Base-by-base conservation (phyloP, 2,113 vertebrate genomes). In the Lepisosteus oculatus region DNA sequence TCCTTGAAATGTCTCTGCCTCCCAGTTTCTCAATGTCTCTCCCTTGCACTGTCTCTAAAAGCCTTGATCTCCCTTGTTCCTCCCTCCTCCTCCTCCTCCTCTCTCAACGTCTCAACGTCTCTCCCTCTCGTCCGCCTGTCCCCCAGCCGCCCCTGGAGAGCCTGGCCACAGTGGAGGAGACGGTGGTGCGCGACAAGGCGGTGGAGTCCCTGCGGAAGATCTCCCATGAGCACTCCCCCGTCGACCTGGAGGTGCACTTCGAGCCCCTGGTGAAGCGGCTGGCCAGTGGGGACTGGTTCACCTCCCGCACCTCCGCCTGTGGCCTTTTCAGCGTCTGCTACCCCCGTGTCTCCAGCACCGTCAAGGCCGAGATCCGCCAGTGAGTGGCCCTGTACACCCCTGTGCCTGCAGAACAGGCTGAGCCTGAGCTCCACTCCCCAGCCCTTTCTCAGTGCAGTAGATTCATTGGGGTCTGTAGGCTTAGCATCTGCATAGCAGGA, bases 241-340 rank as follows among this genome's bases (percentile, higher is more conserved):
- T 92, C 63, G 95, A 95, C 77, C 87, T 96, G 72, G 95, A 96
- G 84, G 95, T 94, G 63, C 94, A 96, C 72, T 96, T 96, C 84
- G 95, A 95, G 55, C 95, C 95, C n/a, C 85, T 96, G 86, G 93
- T 96, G 72, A 96, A 96, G 76, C 90, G 94, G 8, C 82, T 96
- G 68, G 94, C 95, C 13, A 94, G 95, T 54, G 95, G 95, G 29
- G 95, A 96, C 81, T 96, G 95, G 95, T 96, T 96, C 81, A 96
- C 95, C 17, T 96, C 95, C 67, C 93, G 95, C 65, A 96, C 95
- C 7, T 96, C 95, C 66, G 95, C 95, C 0, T 96, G 95, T 44
- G 94, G 94, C 51, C 89, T 96, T 72, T 95, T 96, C 84, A 95
- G 94, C 0, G 95, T 96, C 68, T 95, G 94, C 83, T 96, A 96